These are phyloP conservation scores for Lepidotrigona ventralis DNA, from an alignment of 1,140 invertebrate species.

Conservation along the genomic window DNA sequence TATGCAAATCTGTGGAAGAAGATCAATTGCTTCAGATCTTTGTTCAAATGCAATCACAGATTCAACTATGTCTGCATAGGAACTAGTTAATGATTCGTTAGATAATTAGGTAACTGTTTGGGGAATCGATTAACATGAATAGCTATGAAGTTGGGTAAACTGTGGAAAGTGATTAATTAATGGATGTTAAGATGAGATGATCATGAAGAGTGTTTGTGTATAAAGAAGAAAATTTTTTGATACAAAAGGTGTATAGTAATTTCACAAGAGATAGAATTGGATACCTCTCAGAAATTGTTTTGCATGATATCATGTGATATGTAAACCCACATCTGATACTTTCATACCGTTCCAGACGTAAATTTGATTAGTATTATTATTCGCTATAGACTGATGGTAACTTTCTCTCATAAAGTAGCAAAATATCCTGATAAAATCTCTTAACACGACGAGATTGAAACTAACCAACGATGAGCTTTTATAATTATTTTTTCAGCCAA, in stretches of 20 bases:
- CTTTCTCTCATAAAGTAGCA: neutral
- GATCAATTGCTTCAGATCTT: neutral
- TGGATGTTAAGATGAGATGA: neutral
- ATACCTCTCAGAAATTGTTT: neutral
- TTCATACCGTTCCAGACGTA: neutral
- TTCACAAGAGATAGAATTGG: neutral
- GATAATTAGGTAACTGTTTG: neutral
- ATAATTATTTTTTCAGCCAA: neutral
- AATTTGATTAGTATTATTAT: slow-evolving; percentile 2
- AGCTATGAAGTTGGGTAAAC: neutral
- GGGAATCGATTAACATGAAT: neutral
- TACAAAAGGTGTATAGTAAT: neutral
- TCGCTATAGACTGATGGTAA: neutral
- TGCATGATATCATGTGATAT: neutral
- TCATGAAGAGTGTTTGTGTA: too few species aligned
- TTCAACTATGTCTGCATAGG: neutral
- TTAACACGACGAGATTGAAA: neutral
- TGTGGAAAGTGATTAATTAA: neutral
- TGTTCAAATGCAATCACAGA: neutral
- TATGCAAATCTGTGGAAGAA: neutral
- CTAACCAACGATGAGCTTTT: neutral
- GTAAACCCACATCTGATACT: neutral
- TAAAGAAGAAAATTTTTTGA: neutral
- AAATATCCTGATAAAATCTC: neutral
- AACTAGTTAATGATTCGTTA: neutral